These are phyloP conservation scores for Megalonaias nervosa DNA, from an alignment of 1,140 invertebrate genomes.

Conservation along the genomic window DNA sequence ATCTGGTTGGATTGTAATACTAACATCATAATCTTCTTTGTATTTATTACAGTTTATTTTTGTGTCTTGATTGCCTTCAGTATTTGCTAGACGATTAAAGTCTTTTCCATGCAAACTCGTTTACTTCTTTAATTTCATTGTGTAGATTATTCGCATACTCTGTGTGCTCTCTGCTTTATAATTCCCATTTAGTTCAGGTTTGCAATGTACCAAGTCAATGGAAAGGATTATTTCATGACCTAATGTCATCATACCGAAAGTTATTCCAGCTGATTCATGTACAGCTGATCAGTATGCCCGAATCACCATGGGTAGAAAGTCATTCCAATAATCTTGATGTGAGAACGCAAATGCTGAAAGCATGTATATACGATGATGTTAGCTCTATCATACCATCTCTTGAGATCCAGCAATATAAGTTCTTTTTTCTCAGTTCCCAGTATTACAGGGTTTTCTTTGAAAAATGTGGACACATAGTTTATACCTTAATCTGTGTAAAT, in stretches of 20 bases:
- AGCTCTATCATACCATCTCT: conserved; percentile 43
- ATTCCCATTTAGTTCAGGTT: conserved; percentile 7
- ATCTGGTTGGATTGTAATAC: conserved; percentile 16
- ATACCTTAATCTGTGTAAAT: conserved; percentile 66
- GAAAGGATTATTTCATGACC: conserved; percentile 37
- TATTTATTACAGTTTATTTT: conserved; percentile 14
- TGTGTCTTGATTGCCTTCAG: conserved; percentile 25
- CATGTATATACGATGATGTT: conserved; percentile 39
- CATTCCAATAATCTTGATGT: conserved; percentile 40
- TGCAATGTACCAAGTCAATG: conserved; percentile 29
- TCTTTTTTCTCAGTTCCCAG: conserved; percentile 35
- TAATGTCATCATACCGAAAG: conserved; percentile 29
- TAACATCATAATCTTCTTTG: conserved; percentile 14
- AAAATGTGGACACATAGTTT: conserved; percentile 35
- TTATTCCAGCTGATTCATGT: conserved; percentile 22
- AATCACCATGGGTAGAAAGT: conserved; percentile 26
- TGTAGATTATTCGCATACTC: conserved; percentile 2
- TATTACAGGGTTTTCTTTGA: conserved; percentile 35
- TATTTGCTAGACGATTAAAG: conserved; percentile 8
- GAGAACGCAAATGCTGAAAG: conserved; percentile 16
- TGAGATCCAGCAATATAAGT: conserved; percentile 41
- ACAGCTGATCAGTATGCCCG: conserved; percentile 35
- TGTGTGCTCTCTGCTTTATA: conserved; percentile 23
- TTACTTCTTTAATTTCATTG: conserved; percentile 11
- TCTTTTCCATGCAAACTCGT: conserved; percentile 17